Conservation (phyloP, 2,797 vertebrate species). For the Fratercula arctica region DNA sequence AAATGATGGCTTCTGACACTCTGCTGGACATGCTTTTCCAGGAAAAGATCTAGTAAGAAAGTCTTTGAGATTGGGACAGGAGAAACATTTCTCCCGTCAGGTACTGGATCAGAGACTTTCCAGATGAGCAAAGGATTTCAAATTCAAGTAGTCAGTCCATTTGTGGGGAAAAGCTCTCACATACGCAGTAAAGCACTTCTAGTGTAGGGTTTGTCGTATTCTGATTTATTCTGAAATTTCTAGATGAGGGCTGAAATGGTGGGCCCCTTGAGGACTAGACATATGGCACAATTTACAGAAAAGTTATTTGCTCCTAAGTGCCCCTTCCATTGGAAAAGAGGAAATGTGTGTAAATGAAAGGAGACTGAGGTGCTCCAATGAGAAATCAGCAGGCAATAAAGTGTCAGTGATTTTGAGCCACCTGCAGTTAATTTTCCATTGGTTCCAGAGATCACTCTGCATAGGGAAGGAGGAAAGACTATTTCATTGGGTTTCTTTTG, state of each 20-base stretch:
- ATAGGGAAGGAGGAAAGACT: not conserved
- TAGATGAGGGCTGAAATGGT: not conserved
- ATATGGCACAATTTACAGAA: constrained; percentile 9
- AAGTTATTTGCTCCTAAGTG: constrained; percentile 19
- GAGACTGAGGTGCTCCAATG: constrained; percentile 10
- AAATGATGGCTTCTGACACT: not conserved
- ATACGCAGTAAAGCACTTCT: not conserved
- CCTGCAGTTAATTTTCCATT: constrained; percentile 47
- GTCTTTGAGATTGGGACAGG: not conserved
- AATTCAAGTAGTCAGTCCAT: constrained; percentile 18
- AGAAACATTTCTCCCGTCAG: not conserved
- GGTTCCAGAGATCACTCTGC: not conserved
- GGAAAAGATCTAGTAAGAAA: not conserved
- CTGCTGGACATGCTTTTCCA: not conserved
- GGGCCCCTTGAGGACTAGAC: not conserved
- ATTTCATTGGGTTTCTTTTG: not conserved
- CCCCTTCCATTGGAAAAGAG: not conserved
- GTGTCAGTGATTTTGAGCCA: constrained; percentile 29
- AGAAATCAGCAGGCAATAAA: constrained; percentile 47
- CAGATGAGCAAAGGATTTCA: constrained; percentile 2
- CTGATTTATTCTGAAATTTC: constrained; percentile 31
- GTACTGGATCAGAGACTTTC: not conserved
- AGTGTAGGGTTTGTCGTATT: not conserved
- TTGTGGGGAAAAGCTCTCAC: not conserved
- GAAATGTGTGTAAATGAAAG: constrained; percentile 37